Evolutionary conservation across 2,797 vertebrate species (phyloP).

Genomic region (Melanotaenia parkinsoni): DNA sequence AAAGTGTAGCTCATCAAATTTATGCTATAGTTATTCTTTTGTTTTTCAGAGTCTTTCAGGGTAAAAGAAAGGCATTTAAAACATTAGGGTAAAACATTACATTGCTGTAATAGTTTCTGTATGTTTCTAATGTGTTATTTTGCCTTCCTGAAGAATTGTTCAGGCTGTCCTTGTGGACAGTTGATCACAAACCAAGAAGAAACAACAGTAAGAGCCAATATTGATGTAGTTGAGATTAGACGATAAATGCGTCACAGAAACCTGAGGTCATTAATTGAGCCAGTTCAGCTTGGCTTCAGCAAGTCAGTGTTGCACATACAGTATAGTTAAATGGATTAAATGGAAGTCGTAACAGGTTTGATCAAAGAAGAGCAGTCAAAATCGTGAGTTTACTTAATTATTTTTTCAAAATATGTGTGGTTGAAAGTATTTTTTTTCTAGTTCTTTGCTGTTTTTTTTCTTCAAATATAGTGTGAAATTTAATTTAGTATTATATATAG

Average conservation of each 20-base stretch:
- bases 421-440: background rate
- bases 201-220: slow-evolving; percentile 37
- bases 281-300: slow-evolving; percentile 4
- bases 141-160: background rate
- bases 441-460: background rate
- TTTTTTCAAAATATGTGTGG: background rate
- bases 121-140: background rate
- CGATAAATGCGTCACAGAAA: slow-evolving; percentile 45
- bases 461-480: too few relatives aligned
- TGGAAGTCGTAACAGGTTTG: slow-evolving; percentile 5
- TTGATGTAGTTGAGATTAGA: slow-evolving; percentile 51
- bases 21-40: background rate
- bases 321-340: slow-evolving; percentile 17
- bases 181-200: slow-evolving; percentile 18
- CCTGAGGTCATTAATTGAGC: slow-evolving; percentile 43
- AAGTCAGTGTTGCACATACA: background rate
- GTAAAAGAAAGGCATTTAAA: background rate
- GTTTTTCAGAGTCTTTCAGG: background rate
- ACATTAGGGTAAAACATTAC: too few relatives aligned
- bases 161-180: background rate
- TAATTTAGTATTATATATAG: too few relatives aligned
- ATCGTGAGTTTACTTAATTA: background rate
- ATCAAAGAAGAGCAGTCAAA: background rate
- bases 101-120: background rate
- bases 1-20: background rate